A percentile compares a stretch with the other conserved stretches of the same genome.
phyloP scores from a whole-genome alignment of 1,140 invertebrate species.

The Drosophila ficusphila region DNA sequence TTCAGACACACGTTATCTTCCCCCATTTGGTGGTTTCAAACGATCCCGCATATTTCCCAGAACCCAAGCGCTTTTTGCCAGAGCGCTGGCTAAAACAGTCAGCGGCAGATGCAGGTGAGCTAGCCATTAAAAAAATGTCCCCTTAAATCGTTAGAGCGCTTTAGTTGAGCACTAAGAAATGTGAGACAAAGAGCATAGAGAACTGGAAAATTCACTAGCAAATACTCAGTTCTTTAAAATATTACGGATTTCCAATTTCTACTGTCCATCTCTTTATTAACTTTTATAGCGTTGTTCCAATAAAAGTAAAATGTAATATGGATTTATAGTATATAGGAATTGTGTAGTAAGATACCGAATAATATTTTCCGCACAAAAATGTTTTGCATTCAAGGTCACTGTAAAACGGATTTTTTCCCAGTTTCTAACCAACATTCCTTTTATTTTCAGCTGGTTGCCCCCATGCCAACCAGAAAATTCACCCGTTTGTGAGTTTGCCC shows the following conservation, averaged over 20 bases:
- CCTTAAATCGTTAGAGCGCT: background rate
- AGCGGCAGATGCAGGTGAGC: slow-evolving; percentile 49
- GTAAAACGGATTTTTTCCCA: background rate
- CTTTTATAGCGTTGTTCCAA: too few species aligned
- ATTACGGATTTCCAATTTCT: too few species aligned
- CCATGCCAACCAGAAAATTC: slow-evolving; percentile 84
- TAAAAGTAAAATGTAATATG: too few species aligned
- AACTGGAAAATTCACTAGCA: too few species aligned
- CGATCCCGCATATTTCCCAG: slow-evolving; percentile 89
- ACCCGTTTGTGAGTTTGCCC: slow-evolving; percentile 91
- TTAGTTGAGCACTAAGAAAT: background rate
- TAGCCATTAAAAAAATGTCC: background rate
- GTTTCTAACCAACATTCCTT: background rate
- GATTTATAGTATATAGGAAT: too few species aligned
- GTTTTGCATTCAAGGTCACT: background rate
- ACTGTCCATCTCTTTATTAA: too few species aligned
- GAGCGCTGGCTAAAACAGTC: slow-evolving; percentile 90
- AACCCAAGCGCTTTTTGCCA: slow-evolving; percentile 88
- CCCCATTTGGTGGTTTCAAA: slow-evolving; percentile 93
- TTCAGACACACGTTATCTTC: slow-evolving; percentile 92
- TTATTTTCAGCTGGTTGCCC: slow-evolving; percentile 55
- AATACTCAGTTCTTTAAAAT: too few species aligned
- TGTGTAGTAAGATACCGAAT: too few species aligned
- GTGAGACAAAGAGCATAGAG: background rate
- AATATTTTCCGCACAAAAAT: too few species aligned